A percentile compares a stretch with the other conserved stretches of the same genome.
These are phyloP conservation scores for Drosophila recens DNA, from an alignment of 2,888 invertebrate species.

Conservation along the genomic window DNA sequence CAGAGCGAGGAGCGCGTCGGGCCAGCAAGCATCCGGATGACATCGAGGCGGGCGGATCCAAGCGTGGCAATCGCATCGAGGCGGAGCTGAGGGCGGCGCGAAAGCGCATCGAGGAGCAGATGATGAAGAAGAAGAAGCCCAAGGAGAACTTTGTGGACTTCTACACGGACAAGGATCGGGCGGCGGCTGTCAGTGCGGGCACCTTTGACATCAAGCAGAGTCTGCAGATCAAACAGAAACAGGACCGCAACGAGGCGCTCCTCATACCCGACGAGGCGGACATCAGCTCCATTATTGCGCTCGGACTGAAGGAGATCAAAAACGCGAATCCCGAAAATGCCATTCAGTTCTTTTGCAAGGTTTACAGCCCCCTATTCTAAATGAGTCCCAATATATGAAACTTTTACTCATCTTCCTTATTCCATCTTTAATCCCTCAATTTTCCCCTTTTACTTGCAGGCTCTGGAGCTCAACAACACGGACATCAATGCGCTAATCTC, in stretches of 20 bases:
- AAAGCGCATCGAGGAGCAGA: slow-evolving; percentile 79
- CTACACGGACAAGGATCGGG: slow-evolving; percentile 96
- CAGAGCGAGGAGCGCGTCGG: slow-evolving; percentile 52
- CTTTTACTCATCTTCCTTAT: neutral
- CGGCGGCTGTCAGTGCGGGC: slow-evolving; percentile 92
- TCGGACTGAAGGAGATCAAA: slow-evolving; percentile 91
- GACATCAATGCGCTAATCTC: slow-evolving; percentile 95
- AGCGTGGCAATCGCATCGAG: slow-evolving; percentile 79
- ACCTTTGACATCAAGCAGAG: slow-evolving; percentile 95
- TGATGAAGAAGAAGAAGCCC: slow-evolving; percentile 81
- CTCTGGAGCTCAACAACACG: slow-evolving; percentile 93
- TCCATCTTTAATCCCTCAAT: neutral
- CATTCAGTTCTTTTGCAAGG: slow-evolving; percentile 92
- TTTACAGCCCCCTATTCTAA: slow-evolving; percentile 24
- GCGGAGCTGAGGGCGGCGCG: slow-evolving; percentile 74
- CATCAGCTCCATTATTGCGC: slow-evolving; percentile 90
- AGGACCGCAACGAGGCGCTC: slow-evolving; percentile 90
- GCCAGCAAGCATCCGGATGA: slow-evolving; percentile 62
- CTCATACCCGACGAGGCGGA: slow-evolving; percentile 93
- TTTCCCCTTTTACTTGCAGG: slow-evolving; percentile 87
- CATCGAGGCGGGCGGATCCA: slow-evolving; percentile 46
- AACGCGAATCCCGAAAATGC: slow-evolving; percentile 91
- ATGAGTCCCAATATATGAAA: too few species aligned
- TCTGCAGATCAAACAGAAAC: slow-evolving; percentile 91
- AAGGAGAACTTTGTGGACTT: slow-evolving; percentile 88